Conservation (phyloP, 2,113 vertebrate genomes). For the Apodemus sylvaticus region DNA sequence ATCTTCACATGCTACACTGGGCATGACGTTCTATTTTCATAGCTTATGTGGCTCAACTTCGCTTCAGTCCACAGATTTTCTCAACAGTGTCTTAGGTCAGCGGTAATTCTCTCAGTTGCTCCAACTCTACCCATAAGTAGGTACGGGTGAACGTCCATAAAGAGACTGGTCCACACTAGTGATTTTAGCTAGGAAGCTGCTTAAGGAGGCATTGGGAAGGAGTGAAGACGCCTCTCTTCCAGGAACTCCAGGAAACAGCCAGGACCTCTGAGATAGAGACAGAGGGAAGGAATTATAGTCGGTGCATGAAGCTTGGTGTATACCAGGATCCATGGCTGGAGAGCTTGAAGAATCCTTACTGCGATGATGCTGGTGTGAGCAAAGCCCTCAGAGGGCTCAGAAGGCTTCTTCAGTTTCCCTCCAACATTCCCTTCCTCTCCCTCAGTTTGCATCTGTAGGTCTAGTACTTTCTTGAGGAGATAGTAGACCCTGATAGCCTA, state of each 20-base stretch:
- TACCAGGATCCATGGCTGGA: neutral
- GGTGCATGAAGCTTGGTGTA: neutral
- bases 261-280: neutral
- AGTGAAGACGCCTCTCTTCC: neutral
- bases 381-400: neutral
- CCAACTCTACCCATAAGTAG: neutral
- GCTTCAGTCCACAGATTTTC: neutral
- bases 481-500: neutral
- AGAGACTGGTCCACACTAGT: neutral
- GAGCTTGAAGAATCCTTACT: neutral
- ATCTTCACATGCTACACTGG: neutral
- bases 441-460: neutral
- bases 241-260: neutral
- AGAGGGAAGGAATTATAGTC: neutral
- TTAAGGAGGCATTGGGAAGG: neutral
- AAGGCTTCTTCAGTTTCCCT: too few relatives aligned
- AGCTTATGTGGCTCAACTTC: neutral
- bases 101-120: neutral
- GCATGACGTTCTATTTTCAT: neutral
- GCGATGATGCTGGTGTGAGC: neutral
- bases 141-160: neutral
- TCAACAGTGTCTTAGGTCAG: neutral
- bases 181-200: conserved; percentile 1
- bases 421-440: neutral
- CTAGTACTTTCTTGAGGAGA: neutral